Percentiles rank a stretch among this genome's conserved stretches.
Evolutionary conservation across 2,888 invertebrate genomes (phyloP).

Genomic region (Philaethria dido): DNA sequence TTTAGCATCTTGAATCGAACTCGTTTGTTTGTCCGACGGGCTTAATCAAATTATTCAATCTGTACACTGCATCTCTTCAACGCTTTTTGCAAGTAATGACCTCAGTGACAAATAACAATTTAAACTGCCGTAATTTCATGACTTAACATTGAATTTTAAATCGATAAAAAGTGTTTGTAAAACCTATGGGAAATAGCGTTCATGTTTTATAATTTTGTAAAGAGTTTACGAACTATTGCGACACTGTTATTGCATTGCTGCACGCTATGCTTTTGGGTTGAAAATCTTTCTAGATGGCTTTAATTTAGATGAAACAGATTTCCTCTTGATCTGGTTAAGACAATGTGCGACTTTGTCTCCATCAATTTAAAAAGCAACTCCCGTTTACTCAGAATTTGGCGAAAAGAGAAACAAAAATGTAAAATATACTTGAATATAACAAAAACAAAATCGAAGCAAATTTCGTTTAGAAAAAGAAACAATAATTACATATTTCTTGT

Average conservation of each 20-base stretch:
- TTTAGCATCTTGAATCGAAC: slow-evolving; percentile 32
- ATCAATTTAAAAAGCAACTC: not conserved
- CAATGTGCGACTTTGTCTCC: too few species aligned
- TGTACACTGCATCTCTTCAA: slow-evolving; percentile 32
- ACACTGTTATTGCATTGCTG: not conserved
- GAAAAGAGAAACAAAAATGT: not conserved
- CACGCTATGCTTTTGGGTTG: not conserved
- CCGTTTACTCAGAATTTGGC: too few species aligned
- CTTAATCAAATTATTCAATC: slow-evolving; percentile 43
- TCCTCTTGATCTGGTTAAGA: too few species aligned
- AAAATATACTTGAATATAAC: not conserved
- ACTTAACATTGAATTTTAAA: slow-evolving; percentile 16
- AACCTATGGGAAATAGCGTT: slow-evolving; percentile 7
- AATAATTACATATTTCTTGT: not conserved
- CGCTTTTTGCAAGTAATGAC: slow-evolving; percentile 38
- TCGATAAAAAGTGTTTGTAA: slow-evolving; percentile 22
- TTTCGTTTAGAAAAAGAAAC: not conserved
- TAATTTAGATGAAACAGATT: too few species aligned
- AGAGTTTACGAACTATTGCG: not conserved
- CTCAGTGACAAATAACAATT: slow-evolving; percentile 32
- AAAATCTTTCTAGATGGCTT: not conserved
- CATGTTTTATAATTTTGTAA: not conserved
- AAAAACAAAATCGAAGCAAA: not conserved
- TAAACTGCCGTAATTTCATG: slow-evolving; percentile 14
- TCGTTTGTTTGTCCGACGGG: slow-evolving; percentile 35